Base-by-base conservation (phyloP, 2,113 vertebrate species). In the Toxotes jaculatrix region DNA sequence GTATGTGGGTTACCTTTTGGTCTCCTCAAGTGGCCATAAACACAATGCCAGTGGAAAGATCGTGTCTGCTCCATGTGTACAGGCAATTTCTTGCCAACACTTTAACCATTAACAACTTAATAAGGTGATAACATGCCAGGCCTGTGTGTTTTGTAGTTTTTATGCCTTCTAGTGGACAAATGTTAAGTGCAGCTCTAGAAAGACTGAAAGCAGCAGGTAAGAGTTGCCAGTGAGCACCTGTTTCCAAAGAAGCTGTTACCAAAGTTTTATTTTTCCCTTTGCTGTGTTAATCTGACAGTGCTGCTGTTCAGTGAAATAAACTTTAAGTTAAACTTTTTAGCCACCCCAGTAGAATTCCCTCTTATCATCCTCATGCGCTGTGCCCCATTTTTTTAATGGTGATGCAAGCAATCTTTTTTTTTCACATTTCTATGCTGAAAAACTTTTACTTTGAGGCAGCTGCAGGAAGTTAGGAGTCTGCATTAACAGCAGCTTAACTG, bases 401-500 rank as follows among this genome's bases (percentile, higher is more conserved):
- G 21, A 55, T 14, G 11, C 19, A 45, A 51, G n/a, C n/a, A n/a
- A n/a, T n/a, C n/a, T n/a, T n/a, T n/a, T n/a, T n/a, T n/a, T n/a
- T n/a, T n/a, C n/a, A 61, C n/a, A 53, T 16, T 49, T 69, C 21
- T 51, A 5, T 70, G 23, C 21, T 63, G 32, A 12, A 61, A 49
- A 40, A 49, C 43, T 61, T 77, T 80, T 31, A 69, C 27, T 76
- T 70, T 64, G 27, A 71, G 19, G 32, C 73, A 51, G 36, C 65
- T 42, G 59, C 67, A 68, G 77, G 36, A 69, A 60, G 27, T 43
- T 40, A 49, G 43, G 53, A 62, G 60, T 70, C 71, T 65, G 12
- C 53, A 70, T 60, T 47, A 70, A 78, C 76, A 78, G 64, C 45
- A 73, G 36, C 36, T 74, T n/a, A 67, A 84, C 23, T 27, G 64